These are phyloP conservation scores for Stenolophus ochropezus DNA, from an alignment of 2,888 invertebrate species.

Conservation along the genomic window DNA sequence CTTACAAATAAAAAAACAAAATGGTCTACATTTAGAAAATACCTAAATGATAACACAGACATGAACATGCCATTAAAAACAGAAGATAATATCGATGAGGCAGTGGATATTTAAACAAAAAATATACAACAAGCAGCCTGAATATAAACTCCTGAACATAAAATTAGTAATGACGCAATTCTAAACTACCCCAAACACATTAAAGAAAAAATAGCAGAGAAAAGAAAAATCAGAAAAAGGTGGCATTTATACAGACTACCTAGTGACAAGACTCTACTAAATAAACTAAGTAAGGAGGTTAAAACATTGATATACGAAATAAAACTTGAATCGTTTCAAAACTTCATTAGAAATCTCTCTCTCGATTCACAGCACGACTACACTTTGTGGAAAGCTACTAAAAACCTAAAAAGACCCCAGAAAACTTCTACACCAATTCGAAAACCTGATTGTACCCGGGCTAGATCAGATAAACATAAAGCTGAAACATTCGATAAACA, in stretches of 20 bases:
- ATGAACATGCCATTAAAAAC: background rate
- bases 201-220: too few relatives aligned
- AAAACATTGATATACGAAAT: constrained; percentile 1
- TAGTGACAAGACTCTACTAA: background rate
- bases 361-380: background rate
- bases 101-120: background rate
- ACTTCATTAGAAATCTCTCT: background rate
- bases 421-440: background rate
- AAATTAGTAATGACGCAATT: background rate
- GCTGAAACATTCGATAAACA: background rate
- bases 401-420: background rate
- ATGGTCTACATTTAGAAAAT: background rate
- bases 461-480: background rate
- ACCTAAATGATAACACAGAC: too few relatives aligned
- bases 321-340: background rate
- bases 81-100: background rate
- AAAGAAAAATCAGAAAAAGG: background rate
- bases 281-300: background rate
- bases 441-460: background rate
- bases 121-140: background rate
- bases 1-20: constrained; percentile 20
- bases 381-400: background rate
- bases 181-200: background rate
- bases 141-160: background rate
- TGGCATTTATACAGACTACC: background rate